phyloP scores from a whole-genome alignment of 2,113 vertebrate species.

The Odobenus rosmarus region DNA sequence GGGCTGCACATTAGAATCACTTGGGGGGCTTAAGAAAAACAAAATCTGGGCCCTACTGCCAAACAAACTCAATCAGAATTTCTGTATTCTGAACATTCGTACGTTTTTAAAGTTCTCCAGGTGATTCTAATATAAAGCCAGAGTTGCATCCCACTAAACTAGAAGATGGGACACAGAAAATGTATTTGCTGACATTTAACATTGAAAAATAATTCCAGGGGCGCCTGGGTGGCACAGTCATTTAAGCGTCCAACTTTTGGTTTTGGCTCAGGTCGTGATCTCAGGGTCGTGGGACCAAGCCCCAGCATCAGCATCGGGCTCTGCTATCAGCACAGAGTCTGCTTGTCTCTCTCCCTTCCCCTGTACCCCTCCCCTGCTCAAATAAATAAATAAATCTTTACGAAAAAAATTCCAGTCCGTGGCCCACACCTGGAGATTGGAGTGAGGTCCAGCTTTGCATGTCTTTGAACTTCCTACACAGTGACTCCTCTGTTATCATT shows the following conservation, averaged over 20 bases:
- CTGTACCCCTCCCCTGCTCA: not conserved
- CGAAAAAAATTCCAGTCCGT: not conserved
- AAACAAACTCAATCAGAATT: not conserved
- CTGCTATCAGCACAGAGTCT: not conserved
- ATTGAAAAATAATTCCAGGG: not conserved
- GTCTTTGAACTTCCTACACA: conserved; percentile 20
- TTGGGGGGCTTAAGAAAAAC: not conserved
- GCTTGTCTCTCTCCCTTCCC: not conserved
- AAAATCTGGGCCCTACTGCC: not conserved
- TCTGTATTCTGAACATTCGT: not conserved
- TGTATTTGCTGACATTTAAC: not conserved
- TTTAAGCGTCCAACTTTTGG: not conserved
- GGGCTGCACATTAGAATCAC: not conserved
- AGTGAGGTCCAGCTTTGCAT: not conserved
- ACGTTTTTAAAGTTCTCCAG: not conserved
- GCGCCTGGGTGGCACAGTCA: not conserved
- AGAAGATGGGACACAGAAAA: not conserved
- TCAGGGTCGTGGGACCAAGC: not conserved
- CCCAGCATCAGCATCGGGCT: not conserved
- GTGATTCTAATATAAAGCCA: not conserved
- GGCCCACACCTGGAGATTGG: not conserved
- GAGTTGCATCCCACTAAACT: not conserved
- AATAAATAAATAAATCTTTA: not conserved
- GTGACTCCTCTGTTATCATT: not conserved
- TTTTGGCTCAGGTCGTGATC: not conserved